Base-by-base conservation (phyloP, 2,113 vertebrate species). In the Anguilla rostrata region DNA sequence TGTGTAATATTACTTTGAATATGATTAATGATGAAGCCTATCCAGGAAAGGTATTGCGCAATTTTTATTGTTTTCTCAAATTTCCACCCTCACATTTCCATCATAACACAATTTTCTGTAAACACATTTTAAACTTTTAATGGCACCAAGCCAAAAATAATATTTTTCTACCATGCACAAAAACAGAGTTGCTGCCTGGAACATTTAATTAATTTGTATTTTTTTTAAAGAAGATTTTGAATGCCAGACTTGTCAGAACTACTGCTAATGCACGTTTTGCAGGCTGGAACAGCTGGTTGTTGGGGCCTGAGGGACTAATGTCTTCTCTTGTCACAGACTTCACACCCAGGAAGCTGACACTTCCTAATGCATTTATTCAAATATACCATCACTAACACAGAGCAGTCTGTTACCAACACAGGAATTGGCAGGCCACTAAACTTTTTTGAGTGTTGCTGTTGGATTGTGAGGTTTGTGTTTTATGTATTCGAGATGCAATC, bases 261-360 rank as follows among this genome's bases (percentile, higher is more conserved):
- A 22, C 22, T n/a, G n/a, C 71, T 75, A 12, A 34, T 75, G 8
- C 29, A 75, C 9, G 71, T 75, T 34, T 75, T 11, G n/a, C 1
- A 11, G n/a, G n/a, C 26, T 29, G 29, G 26, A 75, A 75, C 71
- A 75, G 71, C 71, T 75, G 71, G 71, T 34, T 75, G 26, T 34
- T 12, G 1, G 71, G n/a, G n/a, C 71, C 71, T 75, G n/a, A 75
- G 71, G 71, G 71, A 75, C 71, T 34, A 34, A 71, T 71, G 63
- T 71, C 63, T 71, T n/a, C 57, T 60, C 60, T 66, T 66, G 60
- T 66, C 60, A 66, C 71, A n/a, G n/a, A 34, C 71, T 34, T 75
- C 71, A 29, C 71, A 75, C 71, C 71, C 71, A 34, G 71, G 71
- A 75, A 75, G n/a, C 26, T 75, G 71, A 75, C 71, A 75, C 71